Evolutionary conservation across 2,113 vertebrate genomes (phyloP), one percentile per base, ranked within the genome.

Genomic region (Ptyas mucosa): DNA sequence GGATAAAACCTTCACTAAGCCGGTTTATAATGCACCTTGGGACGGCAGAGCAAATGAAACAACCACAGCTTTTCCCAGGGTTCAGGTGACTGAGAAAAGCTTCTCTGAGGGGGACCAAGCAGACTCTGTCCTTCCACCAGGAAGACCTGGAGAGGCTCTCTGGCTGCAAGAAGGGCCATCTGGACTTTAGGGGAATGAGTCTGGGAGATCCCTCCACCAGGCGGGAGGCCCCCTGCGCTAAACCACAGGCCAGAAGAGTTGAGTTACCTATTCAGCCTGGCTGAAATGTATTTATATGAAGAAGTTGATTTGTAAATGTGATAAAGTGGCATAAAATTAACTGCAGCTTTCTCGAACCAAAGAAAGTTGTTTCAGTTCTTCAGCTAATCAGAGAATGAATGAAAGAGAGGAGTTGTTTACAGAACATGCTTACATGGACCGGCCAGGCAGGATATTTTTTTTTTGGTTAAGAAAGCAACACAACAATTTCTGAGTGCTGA

Each of bases 321-420:
- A 92, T 92, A 92, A 91, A 91, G 85, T 52, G 75, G 85, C 85
- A 53, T 69, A 75, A 87, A 75, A 69, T 57, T 55, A 61, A 75
- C 11, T 52, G 85, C 91, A 88, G 91, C 57, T 87, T 92, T 52
- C 57, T 92, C 8, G 57, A 69, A 69, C 29, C 57, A 24, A n/a
- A 39, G 61, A 26, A 86, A 58, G 91, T 58, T n/a, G 64, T 88
- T 64, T 69, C 23, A 88, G 57, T 58, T 34, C 64, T 64, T 92
- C 46, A 52, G 85, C 61, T 92, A 88, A 92, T 92, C 91, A 88
- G 90, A 61, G 51, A 86, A 87, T 52, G 55, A 87, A 57, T 9
- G 85, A 34, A 51, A 64, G 49, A 92, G 29, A 58, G 49, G 57
- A 39, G 46, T 58, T 88, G 81, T 92, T 92, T 92, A 92, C 29